phyloP scores from a whole-genome alignment of 1,140 invertebrate species.

The Platyscapa corneri region DNA sequence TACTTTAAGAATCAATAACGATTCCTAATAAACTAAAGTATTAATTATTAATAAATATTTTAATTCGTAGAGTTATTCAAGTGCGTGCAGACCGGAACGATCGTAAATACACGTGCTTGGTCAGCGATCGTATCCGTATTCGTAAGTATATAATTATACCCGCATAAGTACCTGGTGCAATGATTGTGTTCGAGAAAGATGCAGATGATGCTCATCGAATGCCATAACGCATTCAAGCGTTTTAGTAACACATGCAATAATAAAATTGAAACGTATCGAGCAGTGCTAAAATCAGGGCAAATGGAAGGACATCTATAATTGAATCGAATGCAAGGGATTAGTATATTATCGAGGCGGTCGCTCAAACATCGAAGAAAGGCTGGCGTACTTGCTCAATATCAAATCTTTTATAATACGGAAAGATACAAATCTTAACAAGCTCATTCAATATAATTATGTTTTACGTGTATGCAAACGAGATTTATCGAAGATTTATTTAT shows the following conservation, averaged over 20 bases:
- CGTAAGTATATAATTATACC: not conserved
- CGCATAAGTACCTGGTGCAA: not conserved
- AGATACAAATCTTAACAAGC: conserved; percentile 14
- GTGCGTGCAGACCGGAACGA: not conserved
- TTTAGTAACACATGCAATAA: not conserved
- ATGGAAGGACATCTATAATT: conserved; percentile 20
- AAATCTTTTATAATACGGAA: conserved; percentile 1
- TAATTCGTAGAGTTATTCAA: not conserved
- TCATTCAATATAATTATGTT: not conserved
- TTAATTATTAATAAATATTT: conserved; percentile 12
- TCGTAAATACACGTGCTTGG: not conserved
- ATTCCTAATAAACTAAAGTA: not conserved
- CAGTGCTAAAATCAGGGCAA: not conserved
- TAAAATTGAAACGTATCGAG: conserved; percentile 24
- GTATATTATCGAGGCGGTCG: not conserved
- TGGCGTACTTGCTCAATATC: not conserved
- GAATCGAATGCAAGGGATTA: conserved; percentile 3
- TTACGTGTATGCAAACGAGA: not conserved
- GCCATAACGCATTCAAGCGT: not conserved
- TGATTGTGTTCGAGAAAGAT: not conserved
- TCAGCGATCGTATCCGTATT: not conserved
- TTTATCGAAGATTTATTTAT: conserved; percentile 15
- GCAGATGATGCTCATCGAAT: not conserved
- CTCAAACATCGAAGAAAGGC: not conserved
- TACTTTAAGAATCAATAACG: not conserved